Conservation (phyloP, 2,797 vertebrate genomes). For the Ibycter americanus region DNA sequence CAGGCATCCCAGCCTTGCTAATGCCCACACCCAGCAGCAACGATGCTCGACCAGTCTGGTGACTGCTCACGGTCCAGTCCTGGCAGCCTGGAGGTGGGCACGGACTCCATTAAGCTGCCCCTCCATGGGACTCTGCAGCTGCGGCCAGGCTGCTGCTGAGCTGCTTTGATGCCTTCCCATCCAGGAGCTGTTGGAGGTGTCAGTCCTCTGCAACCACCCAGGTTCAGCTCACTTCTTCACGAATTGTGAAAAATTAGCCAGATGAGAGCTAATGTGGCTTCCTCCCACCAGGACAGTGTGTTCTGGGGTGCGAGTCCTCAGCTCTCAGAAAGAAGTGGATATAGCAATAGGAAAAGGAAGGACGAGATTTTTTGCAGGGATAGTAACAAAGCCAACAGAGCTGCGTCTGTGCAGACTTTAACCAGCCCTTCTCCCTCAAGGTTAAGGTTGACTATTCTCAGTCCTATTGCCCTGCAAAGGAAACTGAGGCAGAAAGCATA, state of each 20-base stretch:
- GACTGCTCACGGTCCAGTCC: background rate
- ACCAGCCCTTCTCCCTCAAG: background rate
- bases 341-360: background rate
- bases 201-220: background rate
- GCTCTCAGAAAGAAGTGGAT: background rate
- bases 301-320: background rate
- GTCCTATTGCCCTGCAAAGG: background rate
- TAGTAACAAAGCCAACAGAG: background rate
- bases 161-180: background rate
- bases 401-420: background rate
- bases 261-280: background rate
- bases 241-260: background rate
- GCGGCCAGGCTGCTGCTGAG: background rate
- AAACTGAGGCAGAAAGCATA: background rate
- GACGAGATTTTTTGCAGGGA: background rate
- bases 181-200: background rate
- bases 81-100: background rate
- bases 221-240: background rate
- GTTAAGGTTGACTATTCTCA: background rate
- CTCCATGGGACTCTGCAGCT: background rate
- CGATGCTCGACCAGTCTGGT: accelerated
- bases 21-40: accelerated
- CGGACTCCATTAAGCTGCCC: background rate
- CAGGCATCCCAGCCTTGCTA: background rate
- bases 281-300: background rate